These are phyloP conservation scores for Chrysochloris asiatica DNA, from an alignment of 2,113 vertebrate species.

Conservation along the genomic window DNA sequence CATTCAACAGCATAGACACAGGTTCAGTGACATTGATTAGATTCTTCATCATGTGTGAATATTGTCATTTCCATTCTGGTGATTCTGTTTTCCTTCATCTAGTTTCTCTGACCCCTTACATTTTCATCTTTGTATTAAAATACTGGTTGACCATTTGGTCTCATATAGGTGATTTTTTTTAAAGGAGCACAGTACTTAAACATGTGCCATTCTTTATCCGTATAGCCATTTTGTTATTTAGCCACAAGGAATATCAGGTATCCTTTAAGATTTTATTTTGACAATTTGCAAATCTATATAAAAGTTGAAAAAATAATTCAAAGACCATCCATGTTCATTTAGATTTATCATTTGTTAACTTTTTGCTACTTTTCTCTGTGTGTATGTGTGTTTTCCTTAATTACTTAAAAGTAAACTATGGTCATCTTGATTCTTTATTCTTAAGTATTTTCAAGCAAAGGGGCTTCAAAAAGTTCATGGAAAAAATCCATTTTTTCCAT, in stretches of 20 bases:
- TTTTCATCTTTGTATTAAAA: neutral
- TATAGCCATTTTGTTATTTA: neutral
- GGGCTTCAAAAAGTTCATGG: too few relatives aligned
- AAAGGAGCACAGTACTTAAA: neutral
- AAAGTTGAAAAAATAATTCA: conserved; percentile 21
- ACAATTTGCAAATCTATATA: neutral
- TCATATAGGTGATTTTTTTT: neutral
- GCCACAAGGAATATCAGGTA: neutral
- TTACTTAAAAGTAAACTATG: neutral
- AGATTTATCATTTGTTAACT: conserved; percentile 1
- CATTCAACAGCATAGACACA: neutral
- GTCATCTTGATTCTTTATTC: too few relatives aligned
- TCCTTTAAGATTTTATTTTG: neutral
- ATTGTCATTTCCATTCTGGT: neutral
- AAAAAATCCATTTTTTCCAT: too few relatives aligned
- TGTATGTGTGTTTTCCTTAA: neutral
- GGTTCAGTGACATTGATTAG: neutral
- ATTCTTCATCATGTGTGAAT: neutral
- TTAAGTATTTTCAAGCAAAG: too few relatives aligned
- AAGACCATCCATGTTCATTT: neutral
- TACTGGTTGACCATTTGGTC: neutral
- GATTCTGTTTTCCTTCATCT: neutral
- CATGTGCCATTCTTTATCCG: too few relatives aligned
- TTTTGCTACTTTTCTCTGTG: neutral
- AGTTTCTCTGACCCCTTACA: neutral